phyloP scores from a whole-genome alignment of 2,888 invertebrate genomes.

The Sinhomidia bicolor region DNA sequence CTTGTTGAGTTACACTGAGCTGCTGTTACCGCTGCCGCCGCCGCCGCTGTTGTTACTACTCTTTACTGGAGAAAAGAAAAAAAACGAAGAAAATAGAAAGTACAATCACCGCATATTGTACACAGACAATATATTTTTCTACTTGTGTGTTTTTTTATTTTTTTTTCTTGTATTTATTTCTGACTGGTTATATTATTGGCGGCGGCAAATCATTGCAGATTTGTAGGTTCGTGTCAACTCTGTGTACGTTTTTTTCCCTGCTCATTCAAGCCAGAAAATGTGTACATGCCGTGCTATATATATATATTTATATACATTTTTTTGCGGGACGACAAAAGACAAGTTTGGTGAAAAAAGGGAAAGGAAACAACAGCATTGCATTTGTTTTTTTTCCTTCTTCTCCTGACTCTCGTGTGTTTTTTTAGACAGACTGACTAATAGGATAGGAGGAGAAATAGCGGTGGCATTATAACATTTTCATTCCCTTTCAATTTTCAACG shows the following conservation, averaged over 20 bases:
- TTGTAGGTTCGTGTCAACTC: slow-evolving; percentile 24
- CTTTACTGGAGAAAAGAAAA: background rate
- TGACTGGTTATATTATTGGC: slow-evolving; percentile 3
- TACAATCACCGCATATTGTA: slow-evolving; percentile 19
- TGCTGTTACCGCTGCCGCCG: too few relatives aligned
- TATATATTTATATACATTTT: slow-evolving; percentile 36
- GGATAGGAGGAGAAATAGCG: background rate
- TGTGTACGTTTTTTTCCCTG: background rate
- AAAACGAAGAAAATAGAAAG: background rate
- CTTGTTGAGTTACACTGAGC: too few relatives aligned
- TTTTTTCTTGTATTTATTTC: background rate
- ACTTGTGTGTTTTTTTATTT: background rate
- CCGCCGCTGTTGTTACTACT: background rate
- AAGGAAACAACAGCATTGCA: too few relatives aligned
- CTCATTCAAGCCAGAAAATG: slow-evolving; percentile 29
- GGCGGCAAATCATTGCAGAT: slow-evolving; percentile 9
- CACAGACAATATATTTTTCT: slow-evolving; percentile 3
- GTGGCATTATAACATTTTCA: background rate
- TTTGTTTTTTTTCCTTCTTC: too few relatives aligned
- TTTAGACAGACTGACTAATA: background rate
- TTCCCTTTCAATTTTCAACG: slow-evolving; percentile 28
- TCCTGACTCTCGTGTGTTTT: too few relatives aligned
- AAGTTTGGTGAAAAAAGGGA: slow-evolving; percentile 39
- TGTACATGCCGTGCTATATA: background rate
- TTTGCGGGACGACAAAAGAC: slow-evolving; percentile 35